A percentile compares a stretch with the other conserved stretches of the same genome.
Conservation (phyloP, 2,888 invertebrate species). For the Pandemis corylana region DNA sequence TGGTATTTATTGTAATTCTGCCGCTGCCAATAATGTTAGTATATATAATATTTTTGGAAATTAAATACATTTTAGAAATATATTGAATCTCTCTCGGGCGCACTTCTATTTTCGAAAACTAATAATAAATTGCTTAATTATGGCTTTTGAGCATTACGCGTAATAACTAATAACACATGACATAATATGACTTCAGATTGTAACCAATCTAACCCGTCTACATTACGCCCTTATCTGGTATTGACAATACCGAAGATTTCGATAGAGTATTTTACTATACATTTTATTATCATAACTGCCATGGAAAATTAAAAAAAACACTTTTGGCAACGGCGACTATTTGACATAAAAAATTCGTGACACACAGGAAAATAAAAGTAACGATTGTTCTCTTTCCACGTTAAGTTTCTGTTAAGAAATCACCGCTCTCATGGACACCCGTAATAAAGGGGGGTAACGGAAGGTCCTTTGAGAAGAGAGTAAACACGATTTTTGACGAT, state of each 20-base stretch:
- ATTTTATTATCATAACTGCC: not conserved
- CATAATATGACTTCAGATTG: no score
- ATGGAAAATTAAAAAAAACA: not conserved
- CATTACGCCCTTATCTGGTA: not conserved
- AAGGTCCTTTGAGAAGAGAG: no score
- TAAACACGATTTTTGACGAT: no score
- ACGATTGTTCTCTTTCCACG: no score
- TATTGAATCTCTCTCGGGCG: not conserved
- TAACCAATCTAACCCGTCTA: no score
- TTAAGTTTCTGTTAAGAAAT: no score
- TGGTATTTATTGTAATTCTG: not conserved
- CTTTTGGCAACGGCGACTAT: constrained; percentile 5
- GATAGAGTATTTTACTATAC: no score
- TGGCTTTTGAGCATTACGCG: not conserved
- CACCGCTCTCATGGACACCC: no score
- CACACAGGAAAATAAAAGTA: not conserved
- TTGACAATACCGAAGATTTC: not conserved
- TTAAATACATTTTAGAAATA: not conserved
- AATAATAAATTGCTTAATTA: not conserved
- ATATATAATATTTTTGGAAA: not conserved
- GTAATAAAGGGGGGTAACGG: no score
- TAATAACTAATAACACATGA: not conserved
- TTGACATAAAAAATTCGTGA: not conserved
- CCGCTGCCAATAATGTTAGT: constrained; percentile 19
- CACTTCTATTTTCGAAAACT: not conserved